A percentile compares a stretch with the other conserved stretches of the same genome.
phyloP scores from a whole-genome alignment of 35 echinoderm and acorn worm genomes.

The Amphiura filiformis region DNA sequence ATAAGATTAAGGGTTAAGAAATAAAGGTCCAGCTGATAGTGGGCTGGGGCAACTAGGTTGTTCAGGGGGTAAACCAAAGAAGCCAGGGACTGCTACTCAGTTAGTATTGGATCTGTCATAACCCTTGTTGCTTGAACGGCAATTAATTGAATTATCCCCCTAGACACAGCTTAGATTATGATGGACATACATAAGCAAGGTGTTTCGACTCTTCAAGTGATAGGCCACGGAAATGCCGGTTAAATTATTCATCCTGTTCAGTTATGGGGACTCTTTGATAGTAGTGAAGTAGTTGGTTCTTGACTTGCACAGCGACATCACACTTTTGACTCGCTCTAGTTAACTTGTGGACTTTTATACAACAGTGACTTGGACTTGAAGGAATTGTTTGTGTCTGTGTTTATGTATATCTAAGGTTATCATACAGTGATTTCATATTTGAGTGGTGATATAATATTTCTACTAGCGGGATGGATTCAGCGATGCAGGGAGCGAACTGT shows the following conservation, averaged over 20 bases:
- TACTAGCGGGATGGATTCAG: background rate
- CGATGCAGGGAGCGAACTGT: background rate
- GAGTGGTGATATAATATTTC: background rate
- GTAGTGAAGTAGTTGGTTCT: background rate
- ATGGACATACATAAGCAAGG: constrained; percentile 6
- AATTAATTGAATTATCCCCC: background rate
- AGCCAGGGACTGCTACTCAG: background rate
- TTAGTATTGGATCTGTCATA: background rate
- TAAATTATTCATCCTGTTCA: constrained; percentile 15
- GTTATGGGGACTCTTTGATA: background rate
- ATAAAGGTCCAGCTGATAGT: background rate
- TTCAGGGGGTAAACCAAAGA: background rate
- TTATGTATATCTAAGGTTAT: background rate
- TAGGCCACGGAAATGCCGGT: background rate
- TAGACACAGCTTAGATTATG: background rate
- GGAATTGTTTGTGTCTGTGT: background rate
- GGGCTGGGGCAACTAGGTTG: background rate
- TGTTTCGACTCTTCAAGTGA: background rate
- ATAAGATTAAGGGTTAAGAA: background rate
- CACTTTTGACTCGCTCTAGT: background rate
- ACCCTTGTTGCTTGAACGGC: background rate
- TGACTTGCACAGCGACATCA: background rate
- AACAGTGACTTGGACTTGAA: background rate
- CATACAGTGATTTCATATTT: background rate
- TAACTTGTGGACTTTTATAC: background rate